Evolutionary conservation across 2,888 invertebrate species (phyloP), one percentile per base, ranked within the genome.

Genomic region (Dicyrtomina minuta): DNA sequence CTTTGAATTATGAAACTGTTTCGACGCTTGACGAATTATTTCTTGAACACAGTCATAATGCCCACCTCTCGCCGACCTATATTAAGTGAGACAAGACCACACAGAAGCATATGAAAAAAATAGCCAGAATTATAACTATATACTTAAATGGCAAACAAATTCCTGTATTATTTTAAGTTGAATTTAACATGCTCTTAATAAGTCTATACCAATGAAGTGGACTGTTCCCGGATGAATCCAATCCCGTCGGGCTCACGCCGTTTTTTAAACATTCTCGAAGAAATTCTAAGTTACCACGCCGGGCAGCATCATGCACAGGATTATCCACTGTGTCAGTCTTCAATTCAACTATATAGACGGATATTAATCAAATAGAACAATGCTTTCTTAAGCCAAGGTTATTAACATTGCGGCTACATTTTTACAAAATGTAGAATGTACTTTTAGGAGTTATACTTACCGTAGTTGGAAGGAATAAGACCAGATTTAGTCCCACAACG

Each of bases 221-320:
- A n/a, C 87, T 88, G 60, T 86, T 86, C 5, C 87, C 87, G 33
- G 87, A 85, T 75, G 86, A 85, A 80, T 88, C 88, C 74, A 88
- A 81, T 46, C 86, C 84, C 76, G 88, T 88, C 15, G 86, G 85
- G 1, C 88, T 88, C 69, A 87, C 87, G 70, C 86, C 84, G 80
- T 87, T 86, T 43, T 80, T 79, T 27, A 88, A 79, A 78, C 87
- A 88, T 80, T 88, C 87, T 70, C 80, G 79, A 70, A 88, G 78
- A 79, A 88, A 86, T 8, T 82, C 82, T 20, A 87, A 76, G 78
- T 88, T 88, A 55, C 88, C 88, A 74, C 88, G 81, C 77, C 87
- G 85, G 6, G 88, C 87, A 58, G 88, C 88, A 79, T 88, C 88
- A 79, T 88, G 88, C 27, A 89, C 80, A 1, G 88, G 88, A 74